Base-by-base conservation (phyloP, 2,113 vertebrate species). In the Psilopsiagon aymara region DNA sequence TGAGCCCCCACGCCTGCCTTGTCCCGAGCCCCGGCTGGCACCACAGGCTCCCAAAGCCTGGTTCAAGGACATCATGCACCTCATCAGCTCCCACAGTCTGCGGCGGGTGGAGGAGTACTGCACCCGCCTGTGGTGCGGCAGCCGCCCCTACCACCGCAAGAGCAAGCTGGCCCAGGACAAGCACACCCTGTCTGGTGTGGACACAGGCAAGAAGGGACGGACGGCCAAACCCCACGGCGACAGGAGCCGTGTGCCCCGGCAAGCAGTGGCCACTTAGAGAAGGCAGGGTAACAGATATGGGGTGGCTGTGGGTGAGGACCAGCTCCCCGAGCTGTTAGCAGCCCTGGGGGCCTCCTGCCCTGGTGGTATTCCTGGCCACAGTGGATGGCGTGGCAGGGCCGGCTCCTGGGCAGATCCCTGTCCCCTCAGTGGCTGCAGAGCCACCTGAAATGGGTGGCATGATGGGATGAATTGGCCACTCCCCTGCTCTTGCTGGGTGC, bases 11-110 rank as follows among this genome's bases (percentile, higher is more conserved):
- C 74, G 88, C 92, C 17, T 98, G 86, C 95, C 90, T 64, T 88
- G 60, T 91, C 11, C 97, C 2, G 81, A 89, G 64, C 59, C 90
- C 25, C 86, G 17, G 85, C 57, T 94, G 12, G 70, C 35, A 0
- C 82, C 94, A 10, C 98, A 98, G 33, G 96, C 98, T 11, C 98
- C 96, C 35, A 97, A 98, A 82, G 93, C 98, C 12, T 99, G 99
- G 99, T 99, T 99, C 97, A 99, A 99, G 95, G 99, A 99, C 86
- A 97, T 99, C 92, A 98, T 99, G 98, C 99, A 99, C 97, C 98
- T 99, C 92, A 98, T 98, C 7, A 99, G 99, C 75, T 98, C 98
- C 0, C 97, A 98, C 6, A 98, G 97, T 82, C 97, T 98, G 66
- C 98, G 97, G 11, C 97, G 98, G 5, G 98, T 99, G 91, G 98